Evolutionary conservation across 2,797 vertebrate genomes (phyloP), one percentile per base, ranked within the genome.

Genomic region (Mormyrops boulengeri): DNA sequence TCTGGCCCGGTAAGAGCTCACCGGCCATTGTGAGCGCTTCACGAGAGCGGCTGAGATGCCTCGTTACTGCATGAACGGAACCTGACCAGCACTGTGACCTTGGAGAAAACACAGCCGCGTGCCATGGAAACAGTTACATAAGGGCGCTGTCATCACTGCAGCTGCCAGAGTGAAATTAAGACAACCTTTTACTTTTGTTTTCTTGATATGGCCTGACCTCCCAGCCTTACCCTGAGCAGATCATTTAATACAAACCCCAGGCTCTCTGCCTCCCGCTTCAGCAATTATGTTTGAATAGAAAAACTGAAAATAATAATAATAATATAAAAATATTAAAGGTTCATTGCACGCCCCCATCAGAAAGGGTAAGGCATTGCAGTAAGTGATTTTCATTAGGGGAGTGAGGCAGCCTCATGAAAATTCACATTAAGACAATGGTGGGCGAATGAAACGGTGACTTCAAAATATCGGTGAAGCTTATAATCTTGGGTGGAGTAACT

Each of bases 381-480:
- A 84, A 19, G 53, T 84, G 89, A 84, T 50, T 53, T 90, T 90
- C 77, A 90, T 90, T 90, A 88, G 69, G 8, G 53, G 60, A 88
- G 86, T 66, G 52, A 60, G 44, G 38, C 19, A 52, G 73, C 84
- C 73, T 22, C 3, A 7, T 44, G 50, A 60, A 84, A 44, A 55
- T 88, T 90, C 41, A 41, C 73, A 50, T 22, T 44, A 17, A 53
- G 62, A 84, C 17, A 8, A 82, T 22, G 4, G 22, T 1, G 17
- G 11, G 55, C 55, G 44, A 77, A 26, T 22, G 44, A 34, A 47
- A 87, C 7, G 0, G n/a, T 34, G 53, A 55, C 38, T 84, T 60
- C 77, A 8, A 60, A 41, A 82, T 82, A 47, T 47, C 77, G 2
- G 38, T 50, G 22, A 26, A 26, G 19, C 82, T 47, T 80, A 80